Conservation (phyloP, 1,140 invertebrate genomes). For the Heterodera carotae region DNA sequence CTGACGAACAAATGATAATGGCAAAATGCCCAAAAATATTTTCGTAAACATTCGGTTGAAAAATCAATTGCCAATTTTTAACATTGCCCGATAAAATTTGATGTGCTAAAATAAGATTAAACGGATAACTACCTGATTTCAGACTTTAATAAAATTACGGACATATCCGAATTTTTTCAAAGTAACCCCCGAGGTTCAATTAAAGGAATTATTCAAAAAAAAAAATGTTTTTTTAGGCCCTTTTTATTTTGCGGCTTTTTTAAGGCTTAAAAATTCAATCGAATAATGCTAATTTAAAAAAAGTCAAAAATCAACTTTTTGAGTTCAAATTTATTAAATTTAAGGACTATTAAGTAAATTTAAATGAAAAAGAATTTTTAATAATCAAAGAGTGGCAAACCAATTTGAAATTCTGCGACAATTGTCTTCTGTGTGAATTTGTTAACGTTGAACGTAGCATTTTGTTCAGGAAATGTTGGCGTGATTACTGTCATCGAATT, state of each 20-base stretch:
- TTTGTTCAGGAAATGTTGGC: slow-evolving; percentile 22
- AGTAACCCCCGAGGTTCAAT: no score
- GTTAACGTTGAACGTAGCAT: slow-evolving; percentile 17
- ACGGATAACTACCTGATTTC: not conserved
- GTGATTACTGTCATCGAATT: slow-evolving; percentile 17
- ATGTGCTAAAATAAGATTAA: not conserved
- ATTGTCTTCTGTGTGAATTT: not conserved
- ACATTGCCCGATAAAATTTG: not conserved
- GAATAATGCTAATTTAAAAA: no score
- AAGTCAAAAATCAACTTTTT: no score
- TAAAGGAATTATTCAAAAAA: no score
- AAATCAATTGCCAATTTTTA: not conserved
- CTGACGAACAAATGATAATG: slow-evolving; percentile 4
- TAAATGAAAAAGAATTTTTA: no score
- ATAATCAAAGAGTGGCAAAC: no score
- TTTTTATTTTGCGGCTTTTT: no score
- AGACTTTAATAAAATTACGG: not conserved
- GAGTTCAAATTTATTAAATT: no score
- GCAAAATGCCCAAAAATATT: slow-evolving; percentile 13
- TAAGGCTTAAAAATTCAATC: no score
- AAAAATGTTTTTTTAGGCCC: no score
- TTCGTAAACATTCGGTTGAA: not conserved
- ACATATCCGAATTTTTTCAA: not conserved
- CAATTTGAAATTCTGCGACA: slow-evolving; percentile 5
- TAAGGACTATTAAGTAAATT: no score